Evolutionary conservation across 2,888 invertebrate species (phyloP).

Genomic region (Ischnura elegans): DNA sequence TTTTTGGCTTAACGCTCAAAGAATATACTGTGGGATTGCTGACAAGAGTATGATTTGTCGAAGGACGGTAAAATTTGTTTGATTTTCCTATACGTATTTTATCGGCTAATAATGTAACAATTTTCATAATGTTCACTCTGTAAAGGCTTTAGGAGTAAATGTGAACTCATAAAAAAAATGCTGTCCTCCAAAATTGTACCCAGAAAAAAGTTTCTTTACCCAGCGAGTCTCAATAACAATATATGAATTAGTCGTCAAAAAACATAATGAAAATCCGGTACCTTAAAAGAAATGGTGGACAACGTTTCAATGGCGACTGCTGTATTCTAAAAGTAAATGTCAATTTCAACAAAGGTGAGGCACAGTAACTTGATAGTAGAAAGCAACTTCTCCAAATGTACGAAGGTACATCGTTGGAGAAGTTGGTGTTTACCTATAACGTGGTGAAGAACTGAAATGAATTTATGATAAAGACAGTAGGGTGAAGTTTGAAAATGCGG

Average conservation of each 20-base stretch:
- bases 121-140: not conserved
- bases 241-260: not conserved
- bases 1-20: too few relatives aligned
- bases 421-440: too few relatives aligned
- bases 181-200: not conserved
- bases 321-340: not conserved
- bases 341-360: not conserved
- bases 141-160: not conserved
- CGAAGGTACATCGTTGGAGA: too few relatives aligned
- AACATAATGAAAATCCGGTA: not conserved
- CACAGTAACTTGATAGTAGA: not conserved
- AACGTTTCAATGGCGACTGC: not conserved
- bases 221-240: too few relatives aligned
- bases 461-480: too few relatives aligned
- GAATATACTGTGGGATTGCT: too few relatives aligned
- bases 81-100: not conserved
- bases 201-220: not conserved
- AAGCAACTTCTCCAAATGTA: not conserved
- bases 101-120: not conserved
- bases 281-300: not conserved
- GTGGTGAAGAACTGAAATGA: too few relatives aligned
- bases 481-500: too few relatives aligned
- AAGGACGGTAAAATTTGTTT: not conserved
- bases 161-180: not conserved
- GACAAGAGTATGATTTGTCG: not conserved